phyloP scores from a whole-genome alignment of 2,888 invertebrate genomes.

The Tyria jacobaeae region DNA sequence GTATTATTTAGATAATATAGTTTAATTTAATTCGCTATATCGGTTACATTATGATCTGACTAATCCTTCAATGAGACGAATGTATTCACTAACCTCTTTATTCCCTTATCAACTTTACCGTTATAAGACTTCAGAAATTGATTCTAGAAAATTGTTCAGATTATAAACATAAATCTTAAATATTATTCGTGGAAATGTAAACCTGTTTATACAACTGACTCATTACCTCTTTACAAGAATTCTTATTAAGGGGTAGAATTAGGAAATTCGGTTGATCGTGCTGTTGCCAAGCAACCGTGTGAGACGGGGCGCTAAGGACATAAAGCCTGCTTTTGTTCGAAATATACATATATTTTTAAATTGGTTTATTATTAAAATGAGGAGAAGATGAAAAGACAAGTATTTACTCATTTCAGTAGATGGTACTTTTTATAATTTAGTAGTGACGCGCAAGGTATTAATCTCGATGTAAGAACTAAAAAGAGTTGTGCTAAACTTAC shows the following conservation, averaged over 20 bases:
- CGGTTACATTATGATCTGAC: too few species aligned
- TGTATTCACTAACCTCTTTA: not conserved
- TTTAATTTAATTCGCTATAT: too few species aligned
- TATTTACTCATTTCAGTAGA: conserved; percentile 32
- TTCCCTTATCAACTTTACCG: not conserved
- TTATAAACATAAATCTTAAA: not conserved
- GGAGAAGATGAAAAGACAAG: conserved; percentile 30
- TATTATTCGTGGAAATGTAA: conserved; percentile 3
- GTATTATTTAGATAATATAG: too few species aligned
- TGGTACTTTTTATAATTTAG: not conserved
- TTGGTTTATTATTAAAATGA: conserved; percentile 41
- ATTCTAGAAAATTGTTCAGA: not conserved
- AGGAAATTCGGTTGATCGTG: conserved; percentile 66
- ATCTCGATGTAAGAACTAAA: too few species aligned
- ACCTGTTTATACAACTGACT: conserved; percentile 15
- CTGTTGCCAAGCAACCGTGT: conserved; percentile 72
- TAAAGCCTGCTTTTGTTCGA: conserved; percentile 19
- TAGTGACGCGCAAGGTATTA: too few species aligned
- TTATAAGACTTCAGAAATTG: not conserved
- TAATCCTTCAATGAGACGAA: too few species aligned
- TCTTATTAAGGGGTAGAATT: conserved; percentile 64
- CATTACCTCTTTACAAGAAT: conserved; percentile 35
- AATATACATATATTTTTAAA: conserved; percentile 43
- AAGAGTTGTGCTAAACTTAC: too few species aligned
- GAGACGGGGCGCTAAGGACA: conserved; percentile 32